phyloP scores from a whole-genome alignment of 1,140 invertebrate species.

The Drosophila insularis region DNA sequence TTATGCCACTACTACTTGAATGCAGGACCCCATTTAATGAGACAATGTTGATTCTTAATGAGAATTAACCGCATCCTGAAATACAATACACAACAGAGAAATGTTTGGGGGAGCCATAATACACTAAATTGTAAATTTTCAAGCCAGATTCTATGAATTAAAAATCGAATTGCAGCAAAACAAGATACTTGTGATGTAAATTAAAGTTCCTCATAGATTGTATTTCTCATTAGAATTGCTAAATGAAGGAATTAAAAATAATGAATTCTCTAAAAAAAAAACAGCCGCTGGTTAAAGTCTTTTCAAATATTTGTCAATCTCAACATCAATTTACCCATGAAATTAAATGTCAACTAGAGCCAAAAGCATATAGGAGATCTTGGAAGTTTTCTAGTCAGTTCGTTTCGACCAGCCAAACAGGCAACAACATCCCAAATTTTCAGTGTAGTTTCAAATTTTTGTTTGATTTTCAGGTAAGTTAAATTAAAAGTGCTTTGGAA shows the following conservation, averaged over 20 bases:
- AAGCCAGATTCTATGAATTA: not conserved
- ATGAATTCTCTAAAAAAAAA: too few relatives aligned
- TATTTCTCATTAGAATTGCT: not conserved
- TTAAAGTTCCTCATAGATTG: not conserved
- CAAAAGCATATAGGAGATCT: not conserved
- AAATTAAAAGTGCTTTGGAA: not conserved
- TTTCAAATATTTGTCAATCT: not conserved
- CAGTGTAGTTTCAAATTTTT: constrained; percentile 17
- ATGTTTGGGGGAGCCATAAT: not conserved
- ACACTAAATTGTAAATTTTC: not conserved
- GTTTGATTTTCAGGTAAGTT: constrained; percentile 13
- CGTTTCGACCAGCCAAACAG: not conserved
- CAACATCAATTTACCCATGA: not conserved
- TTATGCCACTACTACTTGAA: not conserved
- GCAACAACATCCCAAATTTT: constrained; percentile 18
- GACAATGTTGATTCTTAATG: constrained; percentile 19
- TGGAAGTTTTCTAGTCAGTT: not conserved
- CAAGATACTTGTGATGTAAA: not conserved
- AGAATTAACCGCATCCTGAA: constrained; percentile 9
- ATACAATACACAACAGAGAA: not conserved
- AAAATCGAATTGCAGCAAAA: not conserved
- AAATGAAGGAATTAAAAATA: too few relatives aligned
- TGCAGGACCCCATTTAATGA: constrained; percentile 7
- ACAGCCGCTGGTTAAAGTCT: too few relatives aligned
- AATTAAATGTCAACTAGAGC: not conserved